Base-by-base conservation (phyloP, 2,797 vertebrate species). In the Neoniphon sammara region DNA sequence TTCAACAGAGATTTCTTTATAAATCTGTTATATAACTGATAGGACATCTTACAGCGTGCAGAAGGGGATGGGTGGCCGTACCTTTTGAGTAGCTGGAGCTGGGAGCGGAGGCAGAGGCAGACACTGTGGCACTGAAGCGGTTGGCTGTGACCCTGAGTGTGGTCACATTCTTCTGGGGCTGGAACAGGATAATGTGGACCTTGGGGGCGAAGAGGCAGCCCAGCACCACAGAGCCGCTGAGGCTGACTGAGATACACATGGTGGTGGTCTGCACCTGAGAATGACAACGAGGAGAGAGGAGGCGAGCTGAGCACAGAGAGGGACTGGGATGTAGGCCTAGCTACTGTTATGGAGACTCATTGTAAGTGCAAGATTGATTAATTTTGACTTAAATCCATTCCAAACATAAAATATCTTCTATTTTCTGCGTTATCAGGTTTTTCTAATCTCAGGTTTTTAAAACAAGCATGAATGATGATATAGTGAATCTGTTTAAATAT, bases 191-290 rank as follows among this genome's bases (percentile, higher is more conserved):
- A 91, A 99, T 96, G 93, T 99, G 98, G 69, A 97, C 94, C 88
- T 99, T 99, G 54, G 98, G 98, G 0, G 97, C 95, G 17, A 99
- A 99, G 90, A 99, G 97, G 87, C 98, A 99, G 77, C 98, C 98
- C 0, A 99, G 94, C 65, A 99, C 98, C 87, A 99, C 98, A 0
- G 98, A 98, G 70, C 97, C 98, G 0, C 97, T 99, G 88, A 99
- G 95, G 85, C 98, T 99, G 85, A 99, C 97, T 0, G 98, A 99
- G 93, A 99, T 96, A 39, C 98, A 99, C 96, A 99, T 97, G 72
- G 98, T 99, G 63, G 98, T 99, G 62, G 98, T 99, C 87, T 99
- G 98, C 47, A 99, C 98, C 98, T 99, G 93, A 96, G 44, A 17
- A 12, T 3, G 12, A 15, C 39, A 0, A 73, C 23, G 25, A 27